Conservation (phyloP, 2,888 invertebrate species). For the Panopea generosa region DNA sequence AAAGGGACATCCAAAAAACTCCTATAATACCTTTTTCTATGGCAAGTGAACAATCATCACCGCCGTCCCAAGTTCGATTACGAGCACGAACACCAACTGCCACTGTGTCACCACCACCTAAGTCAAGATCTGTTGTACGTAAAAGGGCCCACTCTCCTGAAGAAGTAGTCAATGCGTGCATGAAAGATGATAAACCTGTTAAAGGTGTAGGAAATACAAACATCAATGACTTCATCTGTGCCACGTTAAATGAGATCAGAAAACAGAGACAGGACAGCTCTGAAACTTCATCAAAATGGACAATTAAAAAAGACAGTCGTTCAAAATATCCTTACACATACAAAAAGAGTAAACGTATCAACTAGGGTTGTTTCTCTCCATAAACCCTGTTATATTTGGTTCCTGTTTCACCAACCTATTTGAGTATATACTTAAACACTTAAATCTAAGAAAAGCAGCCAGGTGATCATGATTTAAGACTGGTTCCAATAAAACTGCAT, state of each 20-base stretch:
- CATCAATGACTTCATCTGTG: conserved; percentile 52
- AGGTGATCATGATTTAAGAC: too few species aligned
- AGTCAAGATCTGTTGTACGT: background rate
- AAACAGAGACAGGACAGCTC: conserved; percentile 24
- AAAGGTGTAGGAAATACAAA: conserved; percentile 12
- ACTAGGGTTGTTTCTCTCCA: too few species aligned
- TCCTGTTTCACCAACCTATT: too few species aligned
- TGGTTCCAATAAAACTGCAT: too few species aligned
- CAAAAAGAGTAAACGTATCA: conserved; percentile 27
- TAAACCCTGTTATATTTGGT: too few species aligned
- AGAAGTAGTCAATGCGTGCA: background rate
- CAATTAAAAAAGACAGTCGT: conserved; percentile 31
- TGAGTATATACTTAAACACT: too few species aligned
- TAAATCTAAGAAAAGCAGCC: too few species aligned
- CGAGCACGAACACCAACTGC: background rate
- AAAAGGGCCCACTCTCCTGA: conserved; percentile 1
- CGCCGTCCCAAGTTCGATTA: background rate
- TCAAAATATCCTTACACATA: conserved; percentile 50
- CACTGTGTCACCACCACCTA: background rate
- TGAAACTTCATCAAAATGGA: conserved; percentile 41
- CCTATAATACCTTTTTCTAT: background rate
- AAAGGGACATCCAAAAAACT: conserved; percentile 8
- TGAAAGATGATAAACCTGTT: background rate
- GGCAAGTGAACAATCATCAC: background rate
- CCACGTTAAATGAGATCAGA: conserved; percentile 46